These are phyloP conservation scores for Xenopus laevis DNA, from an alignment of 2,113 vertebrate species.

Conservation along the genomic window DNA sequence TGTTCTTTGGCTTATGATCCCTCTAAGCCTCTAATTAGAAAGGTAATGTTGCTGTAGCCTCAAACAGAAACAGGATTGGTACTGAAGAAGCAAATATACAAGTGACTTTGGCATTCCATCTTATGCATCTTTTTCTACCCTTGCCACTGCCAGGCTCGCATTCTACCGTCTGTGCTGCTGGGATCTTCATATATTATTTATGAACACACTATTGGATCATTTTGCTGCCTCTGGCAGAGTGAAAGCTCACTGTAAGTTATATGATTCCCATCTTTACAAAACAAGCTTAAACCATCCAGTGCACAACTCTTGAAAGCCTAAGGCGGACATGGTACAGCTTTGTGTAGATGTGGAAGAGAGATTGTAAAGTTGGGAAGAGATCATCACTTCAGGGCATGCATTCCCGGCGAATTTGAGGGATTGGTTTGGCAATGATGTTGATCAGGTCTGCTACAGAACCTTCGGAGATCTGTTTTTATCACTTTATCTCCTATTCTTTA, in stretches of 20 bases:
- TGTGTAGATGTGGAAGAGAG: background rate
- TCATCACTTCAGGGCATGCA: background rate
- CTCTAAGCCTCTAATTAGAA: background rate
- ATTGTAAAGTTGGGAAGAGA: constrained; percentile 4
- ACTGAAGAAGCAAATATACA: background rate
- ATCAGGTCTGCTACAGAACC: background rate
- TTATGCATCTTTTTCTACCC: constrained; percentile 11
- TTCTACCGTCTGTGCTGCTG: constrained; percentile 20
- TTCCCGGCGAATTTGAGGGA: background rate
- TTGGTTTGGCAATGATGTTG: no score
- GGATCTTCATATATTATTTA: constrained; percentile 44
- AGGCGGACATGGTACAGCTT: background rate
- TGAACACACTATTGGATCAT: constrained; percentile 23
- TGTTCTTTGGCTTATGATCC: background rate
- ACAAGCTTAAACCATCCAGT: background rate
- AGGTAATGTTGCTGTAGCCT: background rate
- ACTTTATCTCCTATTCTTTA: background rate
- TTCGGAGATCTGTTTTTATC: background rate
- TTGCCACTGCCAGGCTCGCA: background rate
- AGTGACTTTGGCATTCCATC: background rate
- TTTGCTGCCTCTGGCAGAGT: constrained; percentile 23
- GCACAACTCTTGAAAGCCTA: background rate
- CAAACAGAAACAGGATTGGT: background rate
- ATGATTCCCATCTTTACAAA: constrained; percentile 4
- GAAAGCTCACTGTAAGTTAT: constrained; percentile 19